phyloP scores from a whole-genome alignment of 2,797 vertebrate genomes.

The Gambelia wislizenii region DNA sequence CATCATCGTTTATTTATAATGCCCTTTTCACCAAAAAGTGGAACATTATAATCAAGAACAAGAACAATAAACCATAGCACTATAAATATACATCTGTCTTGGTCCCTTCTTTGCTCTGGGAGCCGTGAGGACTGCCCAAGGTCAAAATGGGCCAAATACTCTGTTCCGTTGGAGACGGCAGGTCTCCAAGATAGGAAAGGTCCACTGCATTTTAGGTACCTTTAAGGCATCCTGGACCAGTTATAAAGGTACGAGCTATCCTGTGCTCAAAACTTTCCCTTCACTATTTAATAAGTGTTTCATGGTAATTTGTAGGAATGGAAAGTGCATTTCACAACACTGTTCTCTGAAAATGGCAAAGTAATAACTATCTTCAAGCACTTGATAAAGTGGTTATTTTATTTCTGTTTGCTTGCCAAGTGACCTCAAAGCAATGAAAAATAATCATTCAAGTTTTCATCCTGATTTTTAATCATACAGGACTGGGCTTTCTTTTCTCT shows the following conservation, averaged over 20 bases:
- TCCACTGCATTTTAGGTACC: no score
- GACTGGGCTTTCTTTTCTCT: background rate
- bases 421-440: constrained; percentile 26
- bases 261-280: background rate
- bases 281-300: background rate
- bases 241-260: background rate
- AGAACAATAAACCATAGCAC: no score
- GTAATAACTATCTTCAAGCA: background rate
- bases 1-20: no score
- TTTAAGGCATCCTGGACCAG: no score
- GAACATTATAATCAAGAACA: no score
- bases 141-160: no score
- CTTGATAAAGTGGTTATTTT: background rate
- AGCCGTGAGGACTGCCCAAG: no score
- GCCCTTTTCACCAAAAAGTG: no score
- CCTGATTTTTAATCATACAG: constrained; percentile 1
- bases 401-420: background rate
- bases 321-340: background rate
- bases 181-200: no score
- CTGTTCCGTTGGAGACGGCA: no score
- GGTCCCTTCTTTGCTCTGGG: no score
- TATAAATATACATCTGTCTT: no score
- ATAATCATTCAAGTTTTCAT: constrained; percentile 30
- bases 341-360: background rate
- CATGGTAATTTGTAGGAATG: background rate